A percentile compares a stretch with the other conserved stretches of the same genome.
Evolutionary conservation across 2,113 vertebrate species (phyloP).

Genomic region (Sylvietta virens): DNA sequence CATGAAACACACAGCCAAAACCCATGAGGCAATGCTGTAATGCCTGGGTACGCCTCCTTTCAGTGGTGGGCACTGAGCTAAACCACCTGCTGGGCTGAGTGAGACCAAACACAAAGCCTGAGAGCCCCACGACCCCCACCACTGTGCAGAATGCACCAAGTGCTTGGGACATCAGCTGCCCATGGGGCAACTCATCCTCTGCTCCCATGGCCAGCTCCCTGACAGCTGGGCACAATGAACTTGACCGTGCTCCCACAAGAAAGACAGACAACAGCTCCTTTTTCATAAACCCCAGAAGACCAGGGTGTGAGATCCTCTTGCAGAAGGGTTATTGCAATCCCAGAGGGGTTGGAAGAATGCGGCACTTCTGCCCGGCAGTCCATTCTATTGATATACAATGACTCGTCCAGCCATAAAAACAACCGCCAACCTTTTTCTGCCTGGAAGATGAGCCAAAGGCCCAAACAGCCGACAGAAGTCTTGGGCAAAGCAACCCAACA

Average conservation of each 20-base stretch:
- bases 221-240: neutral
- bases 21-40: neutral
- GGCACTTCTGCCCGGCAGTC: neutral
- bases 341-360: neutral
- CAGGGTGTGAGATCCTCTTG: neutral
- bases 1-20: neutral
- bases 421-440: neutral
- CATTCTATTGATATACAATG: neutral
- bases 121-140: neutral
- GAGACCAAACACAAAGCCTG: accelerated
- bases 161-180: neutral
- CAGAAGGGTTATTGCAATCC: neutral
- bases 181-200: accelerated
- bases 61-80: neutral
- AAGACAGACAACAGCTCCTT: neutral
- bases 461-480: neutral
- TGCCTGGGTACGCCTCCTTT: neutral
- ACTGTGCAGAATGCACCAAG: neutral
- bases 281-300: neutral
- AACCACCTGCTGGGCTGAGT: neutral
- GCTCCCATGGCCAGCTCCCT: accelerated
- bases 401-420: neutral
- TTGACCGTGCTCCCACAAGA: neutral
- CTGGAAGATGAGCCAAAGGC: neutral
- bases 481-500: neutral